These are phyloP conservation scores for Shargacucullia verbasci DNA, from an alignment of 2,888 invertebrate species.

Conservation along the genomic window DNA sequence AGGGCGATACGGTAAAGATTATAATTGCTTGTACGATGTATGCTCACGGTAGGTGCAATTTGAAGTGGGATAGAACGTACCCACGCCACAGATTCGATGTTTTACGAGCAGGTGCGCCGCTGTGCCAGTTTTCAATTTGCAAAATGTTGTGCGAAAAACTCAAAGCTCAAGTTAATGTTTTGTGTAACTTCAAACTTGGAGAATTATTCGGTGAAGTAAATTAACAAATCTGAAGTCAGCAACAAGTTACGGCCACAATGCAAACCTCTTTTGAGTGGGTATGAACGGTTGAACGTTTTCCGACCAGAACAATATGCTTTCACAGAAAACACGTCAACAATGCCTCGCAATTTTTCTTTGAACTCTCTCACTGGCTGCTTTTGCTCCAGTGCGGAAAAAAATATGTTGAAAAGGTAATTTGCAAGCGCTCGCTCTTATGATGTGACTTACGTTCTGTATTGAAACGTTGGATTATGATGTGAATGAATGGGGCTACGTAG, in stretches of 20 bases:
- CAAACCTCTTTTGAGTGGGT: conserved; percentile 18
- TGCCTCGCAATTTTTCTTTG: conserved; percentile 48
- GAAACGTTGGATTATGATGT: conserved; percentile 10
- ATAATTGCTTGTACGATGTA: conserved; percentile 29
- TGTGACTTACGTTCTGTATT: conserved; percentile 2
- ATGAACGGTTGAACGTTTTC: conserved; percentile 34
- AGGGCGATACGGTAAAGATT: conserved; percentile 19
- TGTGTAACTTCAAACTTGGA: conserved; percentile 1
- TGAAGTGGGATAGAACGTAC: conserved; percentile 38
- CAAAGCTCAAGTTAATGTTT: conserved; percentile 4
- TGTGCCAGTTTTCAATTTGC: conserved; percentile 49
- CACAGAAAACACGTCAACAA: conserved; percentile 42
- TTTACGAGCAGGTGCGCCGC: conserved; percentile 51
- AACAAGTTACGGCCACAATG: conserved; percentile 40
- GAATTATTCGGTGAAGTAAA: conserved; percentile 16
- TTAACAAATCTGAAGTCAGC: conserved; percentile 29
- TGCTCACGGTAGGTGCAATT: conserved; percentile 25
- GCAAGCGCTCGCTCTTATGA: conserved; percentile 14
- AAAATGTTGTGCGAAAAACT: conserved; percentile 41
- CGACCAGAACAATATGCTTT: conserved; percentile 51
- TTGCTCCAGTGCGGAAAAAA: conserved; percentile 27
- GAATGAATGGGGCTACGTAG: too few relatives aligned
- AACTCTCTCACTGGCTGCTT: conserved; percentile 23
- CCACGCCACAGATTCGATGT: conserved; percentile 43
- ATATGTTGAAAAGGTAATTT: conserved; percentile 35